Base-by-base conservation (phyloP, 2,113 vertebrate species). In the Eretmochelys imbricata region DNA sequence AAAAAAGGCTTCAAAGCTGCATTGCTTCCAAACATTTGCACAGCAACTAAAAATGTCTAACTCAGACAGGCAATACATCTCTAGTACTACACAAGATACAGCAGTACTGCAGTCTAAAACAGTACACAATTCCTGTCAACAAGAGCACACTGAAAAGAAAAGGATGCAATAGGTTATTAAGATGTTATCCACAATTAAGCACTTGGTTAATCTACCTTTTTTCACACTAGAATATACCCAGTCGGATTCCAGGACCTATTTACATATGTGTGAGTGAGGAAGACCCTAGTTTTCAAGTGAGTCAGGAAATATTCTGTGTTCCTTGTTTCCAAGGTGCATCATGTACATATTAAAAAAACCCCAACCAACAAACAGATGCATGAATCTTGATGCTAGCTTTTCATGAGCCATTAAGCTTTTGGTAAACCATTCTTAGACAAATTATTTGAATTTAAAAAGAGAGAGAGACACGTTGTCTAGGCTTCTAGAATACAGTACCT, bases 201-300 rank as follows among this genome's bases (percentile, higher is more conserved):
- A 96, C 97, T 98, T 98, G 84, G 89, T 95, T 95, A 91, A 82
- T 81, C 88, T 94, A 57, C 82, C 89, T 97, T 89, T 93, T 88
- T 96, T 95, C 96, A 96, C 84, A 57, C 96, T 96, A 92, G 92
- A 94, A 95, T 94, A 95, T 84, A 97, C 10, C 89, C 93, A 54
- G 35, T 84, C 98, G 93, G 94, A 96, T 98, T 98, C 93, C 96
- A 97, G 95, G 89, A 97, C 88, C 93, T 98, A 98, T 98, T 95
- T 98, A 98, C 97, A 98, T 76, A 95, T 95, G 76, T 86, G 90
- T 91, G 94, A 98, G 96, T 19, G 17, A 98, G 98, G 97, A 98
- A 98, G 98, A 98, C 95, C 96, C 98, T 97, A 96, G 94, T 97
- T 97, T 98, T 98, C 98, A 98, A 99, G 98, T 98, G 98, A 98